Evolutionary conservation across 2,888 invertebrate species (phyloP).

Genomic region (Nephrotoma guestfalica): DNA sequence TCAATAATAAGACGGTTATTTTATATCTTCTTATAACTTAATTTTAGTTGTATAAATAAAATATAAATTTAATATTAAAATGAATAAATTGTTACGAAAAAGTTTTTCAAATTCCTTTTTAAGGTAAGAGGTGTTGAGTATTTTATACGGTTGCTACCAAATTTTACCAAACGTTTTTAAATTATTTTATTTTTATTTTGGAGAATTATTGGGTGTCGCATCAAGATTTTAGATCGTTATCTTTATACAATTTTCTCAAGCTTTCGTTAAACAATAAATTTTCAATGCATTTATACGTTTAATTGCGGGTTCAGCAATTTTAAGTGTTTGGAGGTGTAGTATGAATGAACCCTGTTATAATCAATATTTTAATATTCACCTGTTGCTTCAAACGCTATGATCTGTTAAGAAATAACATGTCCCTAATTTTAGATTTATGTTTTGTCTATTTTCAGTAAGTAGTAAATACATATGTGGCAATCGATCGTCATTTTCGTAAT

Average conservation of each 20-base stretch:
- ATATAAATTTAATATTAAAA: not conserved
- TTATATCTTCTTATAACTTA: not conserved
- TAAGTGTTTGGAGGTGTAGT: too few species aligned
- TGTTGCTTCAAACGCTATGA: too few species aligned
- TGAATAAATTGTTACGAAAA: not conserved
- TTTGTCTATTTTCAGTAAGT: too few species aligned
- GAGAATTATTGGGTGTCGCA: not conserved
- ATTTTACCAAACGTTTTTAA: not conserved
- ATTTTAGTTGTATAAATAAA: slow-evolving; percentile 3
- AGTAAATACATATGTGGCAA: too few species aligned
- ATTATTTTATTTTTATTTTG: not conserved
- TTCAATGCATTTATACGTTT: too few species aligned
- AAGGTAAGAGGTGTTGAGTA: not conserved
- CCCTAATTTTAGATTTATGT: too few species aligned
- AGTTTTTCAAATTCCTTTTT: not conserved
- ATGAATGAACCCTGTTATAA: too few species aligned
- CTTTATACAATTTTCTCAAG: not conserved
- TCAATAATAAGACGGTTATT: not conserved
- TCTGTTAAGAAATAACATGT: too few species aligned
- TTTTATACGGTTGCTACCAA: not conserved
- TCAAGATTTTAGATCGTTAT: not conserved
- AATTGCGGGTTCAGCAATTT: too few species aligned
- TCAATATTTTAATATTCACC: too few species aligned
- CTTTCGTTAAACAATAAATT: not conserved
- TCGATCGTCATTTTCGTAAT: too few species aligned